A percentile compares a stretch with the other conserved stretches of the same genome.
Evolutionary conservation across 2,888 invertebrate species (phyloP).

Genomic region (Matsumyia berberina): DNA sequence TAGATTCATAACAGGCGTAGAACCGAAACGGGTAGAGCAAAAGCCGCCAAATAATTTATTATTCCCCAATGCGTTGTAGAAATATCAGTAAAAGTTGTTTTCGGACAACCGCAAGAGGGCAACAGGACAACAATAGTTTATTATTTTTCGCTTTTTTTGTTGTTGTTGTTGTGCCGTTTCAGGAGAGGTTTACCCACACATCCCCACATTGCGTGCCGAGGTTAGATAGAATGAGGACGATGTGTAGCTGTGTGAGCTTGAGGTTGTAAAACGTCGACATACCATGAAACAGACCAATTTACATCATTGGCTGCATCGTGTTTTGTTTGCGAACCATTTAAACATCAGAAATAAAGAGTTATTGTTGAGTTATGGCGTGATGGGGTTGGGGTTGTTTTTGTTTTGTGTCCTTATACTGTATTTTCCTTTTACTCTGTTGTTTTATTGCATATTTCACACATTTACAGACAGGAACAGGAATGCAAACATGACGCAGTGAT

Average conservation of each 20-base stretch:
- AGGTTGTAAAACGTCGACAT: slow-evolving; percentile 47
- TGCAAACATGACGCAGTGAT: slow-evolving; percentile 55
- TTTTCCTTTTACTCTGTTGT: not conserved
- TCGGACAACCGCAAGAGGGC: slow-evolving; percentile 73
- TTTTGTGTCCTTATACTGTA: slow-evolving; percentile 20
- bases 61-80: slow-evolving; percentile 76
- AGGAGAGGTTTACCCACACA: slow-evolving; percentile 18
- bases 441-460: slow-evolving; percentile 55
- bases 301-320: slow-evolving; percentile 57
- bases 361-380: slow-evolving; percentile 44
- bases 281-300: slow-evolving; percentile 67
- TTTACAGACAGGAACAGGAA: slow-evolving; percentile 30
- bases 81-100: slow-evolving; percentile 76
- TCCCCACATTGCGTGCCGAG: slow-evolving; percentile 24
- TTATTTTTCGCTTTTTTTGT: slow-evolving; percentile 44
- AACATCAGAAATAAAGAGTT: slow-evolving; percentile 58
- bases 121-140: slow-evolving; percentile 69
- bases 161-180: too few relatives aligned
- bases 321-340: slow-evolving; percentile 44
- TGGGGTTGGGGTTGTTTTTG: not conserved
- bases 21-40: slow-evolving; percentile 48
- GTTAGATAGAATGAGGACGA: slow-evolving; percentile 28
- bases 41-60: slow-evolving; percentile 76
- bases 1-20: slow-evolving; percentile 70
- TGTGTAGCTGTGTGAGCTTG: not conserved